phyloP scores from a whole-genome alignment of 1,140 invertebrate species.

The Armadillidium nasatum region DNA sequence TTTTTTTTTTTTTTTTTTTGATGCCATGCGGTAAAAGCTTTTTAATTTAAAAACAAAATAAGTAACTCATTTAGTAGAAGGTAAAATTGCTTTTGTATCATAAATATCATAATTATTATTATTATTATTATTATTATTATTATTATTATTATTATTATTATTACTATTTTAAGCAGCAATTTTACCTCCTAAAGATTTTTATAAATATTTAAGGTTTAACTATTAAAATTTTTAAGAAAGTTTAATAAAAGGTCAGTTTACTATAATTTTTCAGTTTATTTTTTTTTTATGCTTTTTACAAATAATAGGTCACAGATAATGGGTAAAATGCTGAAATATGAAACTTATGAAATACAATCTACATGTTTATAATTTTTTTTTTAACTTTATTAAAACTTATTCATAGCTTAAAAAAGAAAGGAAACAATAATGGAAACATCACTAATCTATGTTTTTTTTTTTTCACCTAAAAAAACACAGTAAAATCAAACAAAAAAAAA shows the following conservation, averaged over 20 bases:
- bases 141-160: no score
- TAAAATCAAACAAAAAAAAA: not conserved
- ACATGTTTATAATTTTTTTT: not conserved
- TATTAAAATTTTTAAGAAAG: not conserved
- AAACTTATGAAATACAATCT: not conserved
- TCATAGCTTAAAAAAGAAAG: not conserved
- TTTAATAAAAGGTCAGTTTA: not conserved
- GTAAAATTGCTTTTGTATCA: no score
- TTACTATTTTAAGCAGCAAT: no score
- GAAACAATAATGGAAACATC: not conserved
- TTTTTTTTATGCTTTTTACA: not conserved
- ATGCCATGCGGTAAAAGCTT: no score
- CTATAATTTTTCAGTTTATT: not conserved
- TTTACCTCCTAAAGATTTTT: no score
- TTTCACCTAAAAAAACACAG: not conserved
- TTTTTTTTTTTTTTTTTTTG: no score
- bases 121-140: no score
- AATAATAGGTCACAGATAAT: conserved; percentile 4
- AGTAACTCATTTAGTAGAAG: no score
- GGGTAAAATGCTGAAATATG: not conserved
- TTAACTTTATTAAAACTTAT: not conserved
- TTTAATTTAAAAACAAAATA: no score
- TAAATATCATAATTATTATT: no score
- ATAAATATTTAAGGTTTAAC: no score
- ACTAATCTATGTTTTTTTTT: not conserved